Base-by-base conservation (phyloP, 2,797 vertebrate species). In the Calcarius lapponicus region DNA sequence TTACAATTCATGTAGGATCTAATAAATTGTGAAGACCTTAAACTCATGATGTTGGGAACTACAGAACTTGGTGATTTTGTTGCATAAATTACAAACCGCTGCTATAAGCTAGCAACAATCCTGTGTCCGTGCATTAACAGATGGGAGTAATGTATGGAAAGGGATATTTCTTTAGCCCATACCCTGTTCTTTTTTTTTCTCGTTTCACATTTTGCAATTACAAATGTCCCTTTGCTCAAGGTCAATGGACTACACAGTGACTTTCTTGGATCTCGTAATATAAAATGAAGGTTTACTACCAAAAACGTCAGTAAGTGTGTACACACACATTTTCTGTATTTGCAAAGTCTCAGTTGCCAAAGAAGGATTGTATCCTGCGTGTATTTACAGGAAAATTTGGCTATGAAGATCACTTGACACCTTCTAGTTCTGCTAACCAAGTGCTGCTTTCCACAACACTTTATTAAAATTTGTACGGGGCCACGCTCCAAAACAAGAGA, bases 141-240 rank as follows among this genome's bases (percentile, higher is more conserved):
- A 62, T 6, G 15, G 0, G 0, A 80, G 43, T 7, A 12, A 36
- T 2, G 6, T 15, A 17, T 6, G 34, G 48, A 50, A 70, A 58
- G 29, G 26, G 29, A 6, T 22, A n/a, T 34, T 64, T 65, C 54
- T 50, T 34, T 42, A 51, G 32, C 15, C 15, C 16, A 38, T 10
- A 12, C 6, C 7, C 6, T 19, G 11, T 21, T 9, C 8, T 65
- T 36, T 36, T 25, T 15, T 89, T n/a, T 79, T 19, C 34, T 79
- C 40, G 29, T 81, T 72, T 80, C 38, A 48, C 10, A 29, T 57
- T 90, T 80, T 42, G 17, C 48, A 48, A 4, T 32, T 40, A 43
- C 18, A 58, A 19, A 60, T 18, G 9, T 43, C 22, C 9, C 66
- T 24, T 31, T 28, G 34, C 13, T 80, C 38, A 21, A 42, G 45